Evolutionary conservation across 2,797 vertebrate species (phyloP).

Genomic region (Myiotriccus ornatus): DNA sequence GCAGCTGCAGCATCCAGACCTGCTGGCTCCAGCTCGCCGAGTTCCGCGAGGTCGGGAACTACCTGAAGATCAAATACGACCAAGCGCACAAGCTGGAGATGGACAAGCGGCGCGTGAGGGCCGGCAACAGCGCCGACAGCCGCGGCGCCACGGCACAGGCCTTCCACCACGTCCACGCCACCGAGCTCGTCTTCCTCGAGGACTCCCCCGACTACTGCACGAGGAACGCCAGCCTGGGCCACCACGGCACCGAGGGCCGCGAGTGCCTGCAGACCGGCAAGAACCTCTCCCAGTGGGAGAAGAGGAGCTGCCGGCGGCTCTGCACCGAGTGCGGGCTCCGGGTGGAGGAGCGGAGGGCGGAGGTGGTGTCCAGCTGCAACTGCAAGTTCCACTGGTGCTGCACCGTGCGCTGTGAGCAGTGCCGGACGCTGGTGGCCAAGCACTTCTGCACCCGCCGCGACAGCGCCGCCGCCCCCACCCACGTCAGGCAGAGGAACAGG

Average conservation of each 20-base stretch:
- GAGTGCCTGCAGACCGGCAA: constrained; percentile 87
- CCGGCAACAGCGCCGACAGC: constrained; percentile 91
- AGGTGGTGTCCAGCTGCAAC: constrained; percentile 90
- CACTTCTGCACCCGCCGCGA: constrained; percentile 83
- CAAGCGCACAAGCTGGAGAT: constrained; percentile 89
- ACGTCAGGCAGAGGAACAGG: constrained; percentile 70
- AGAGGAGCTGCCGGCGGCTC: constrained; percentile 85
- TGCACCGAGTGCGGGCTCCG: constrained; percentile 90
- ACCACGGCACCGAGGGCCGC: constrained; percentile 88
- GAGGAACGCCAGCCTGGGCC: constrained; percentile 86
- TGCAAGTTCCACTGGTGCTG: constrained; percentile 99
- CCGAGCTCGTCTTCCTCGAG: constrained; percentile 90
- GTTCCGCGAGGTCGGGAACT: constrained; percentile 89
- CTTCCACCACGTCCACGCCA: constrained; percentile 79
- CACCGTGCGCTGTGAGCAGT: constrained; percentile 90
- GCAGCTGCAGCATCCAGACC: constrained; percentile 95
- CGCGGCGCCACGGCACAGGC: constrained; percentile 78
- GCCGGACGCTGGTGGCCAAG: constrained; percentile 84
- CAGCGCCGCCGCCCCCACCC: constrained; percentile 31
- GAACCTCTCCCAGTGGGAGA: constrained; percentile 83
- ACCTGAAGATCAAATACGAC: constrained; percentile 89
- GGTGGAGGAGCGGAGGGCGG: constrained; percentile 82
- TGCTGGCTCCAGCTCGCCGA: constrained; percentile 96
- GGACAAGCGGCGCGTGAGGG: constrained; percentile 85
- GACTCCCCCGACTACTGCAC: constrained; percentile 93